Conservation (phyloP, 2,113 vertebrate genomes). For the Indicator indicator region DNA sequence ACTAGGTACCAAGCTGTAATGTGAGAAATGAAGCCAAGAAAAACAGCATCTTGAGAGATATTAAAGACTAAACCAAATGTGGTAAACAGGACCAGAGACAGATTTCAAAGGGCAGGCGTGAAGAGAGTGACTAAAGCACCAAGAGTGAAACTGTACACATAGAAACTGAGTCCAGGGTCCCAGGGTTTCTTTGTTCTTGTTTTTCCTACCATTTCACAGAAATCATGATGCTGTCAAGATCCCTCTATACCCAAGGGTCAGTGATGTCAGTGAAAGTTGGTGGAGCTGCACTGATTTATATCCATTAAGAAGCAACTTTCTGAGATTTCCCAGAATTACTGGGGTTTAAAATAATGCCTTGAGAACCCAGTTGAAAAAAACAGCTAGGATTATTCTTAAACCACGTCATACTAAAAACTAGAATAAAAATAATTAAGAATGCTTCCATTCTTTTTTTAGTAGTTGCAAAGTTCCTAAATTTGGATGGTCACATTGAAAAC, state of each 20-base stretch:
- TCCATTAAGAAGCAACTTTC: constrained; percentile 5
- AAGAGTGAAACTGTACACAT: neutral
- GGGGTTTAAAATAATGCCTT: constrained; percentile 17
- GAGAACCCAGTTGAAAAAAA: neutral
- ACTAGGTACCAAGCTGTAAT: neutral
- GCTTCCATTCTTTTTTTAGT: neutral
- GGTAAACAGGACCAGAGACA: constrained; percentile 39
- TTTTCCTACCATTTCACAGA: constrained; percentile 43
- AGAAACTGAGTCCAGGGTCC: constrained; percentile 1
- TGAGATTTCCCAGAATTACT: constrained; percentile 16
- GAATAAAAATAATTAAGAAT: neutral
- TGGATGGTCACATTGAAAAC: neutral
- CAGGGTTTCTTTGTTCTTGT: constrained; percentile 26
- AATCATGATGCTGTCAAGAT: neutral
- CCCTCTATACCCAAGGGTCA: constrained; percentile 21
- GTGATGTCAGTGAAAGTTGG: constrained; percentile 17
- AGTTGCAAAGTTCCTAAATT: neutral
- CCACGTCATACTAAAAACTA: neutral
- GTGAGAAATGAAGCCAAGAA: constrained; percentile 16
- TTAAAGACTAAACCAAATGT: neutral
- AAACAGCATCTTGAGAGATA: constrained; percentile 17
- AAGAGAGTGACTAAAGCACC: constrained; percentile 51
- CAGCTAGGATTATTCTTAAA: constrained; percentile 3
- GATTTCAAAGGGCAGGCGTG: constrained; percentile 46
- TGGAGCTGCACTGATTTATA: constrained; percentile 10